These are phyloP conservation scores for Acrocephalus arundinaceus DNA, from an alignment of 2,113 vertebrate genomes.

Conservation along the genomic window DNA sequence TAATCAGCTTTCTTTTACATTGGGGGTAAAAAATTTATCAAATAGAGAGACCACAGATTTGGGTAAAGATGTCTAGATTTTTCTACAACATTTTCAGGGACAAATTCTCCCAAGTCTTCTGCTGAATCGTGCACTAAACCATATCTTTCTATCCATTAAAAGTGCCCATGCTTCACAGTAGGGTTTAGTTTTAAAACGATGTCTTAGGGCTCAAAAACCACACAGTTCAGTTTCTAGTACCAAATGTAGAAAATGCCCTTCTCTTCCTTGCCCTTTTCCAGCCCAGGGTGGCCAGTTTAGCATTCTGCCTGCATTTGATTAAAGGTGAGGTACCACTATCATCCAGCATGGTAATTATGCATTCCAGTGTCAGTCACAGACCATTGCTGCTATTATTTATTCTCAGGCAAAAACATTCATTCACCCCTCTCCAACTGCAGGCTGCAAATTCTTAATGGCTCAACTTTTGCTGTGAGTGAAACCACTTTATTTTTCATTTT, in stretches of 20 bases:
- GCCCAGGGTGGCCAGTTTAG: not conserved
- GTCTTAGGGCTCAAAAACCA: not conserved
- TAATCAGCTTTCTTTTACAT: not conserved
- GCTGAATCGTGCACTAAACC: rapidly evolving
- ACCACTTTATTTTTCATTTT: not conserved
- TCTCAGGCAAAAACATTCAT: not conserved
- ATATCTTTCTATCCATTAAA: not conserved
- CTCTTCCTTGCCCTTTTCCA: not conserved
- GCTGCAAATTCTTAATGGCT: not conserved
- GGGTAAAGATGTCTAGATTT: not conserved
- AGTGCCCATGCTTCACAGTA: not conserved
- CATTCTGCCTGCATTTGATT: not conserved
- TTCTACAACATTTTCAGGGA: not conserved
- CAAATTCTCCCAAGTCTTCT: not conserved
- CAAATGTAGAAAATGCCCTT: not conserved
- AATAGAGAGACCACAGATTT: not conserved
- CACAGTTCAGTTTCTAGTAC: not conserved
- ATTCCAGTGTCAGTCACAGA: not conserved
- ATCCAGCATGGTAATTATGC: not conserved
- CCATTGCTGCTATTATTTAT: conserved; percentile 6
- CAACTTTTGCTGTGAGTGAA: not conserved
- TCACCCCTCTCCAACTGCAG: not conserved
- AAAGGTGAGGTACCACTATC: not conserved
- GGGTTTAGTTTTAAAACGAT: not conserved
- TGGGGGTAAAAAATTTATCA: not conserved